phyloP scores from a whole-genome alignment of 2,797 vertebrate species.

The Rhinophrynus dorsalis region DNA sequence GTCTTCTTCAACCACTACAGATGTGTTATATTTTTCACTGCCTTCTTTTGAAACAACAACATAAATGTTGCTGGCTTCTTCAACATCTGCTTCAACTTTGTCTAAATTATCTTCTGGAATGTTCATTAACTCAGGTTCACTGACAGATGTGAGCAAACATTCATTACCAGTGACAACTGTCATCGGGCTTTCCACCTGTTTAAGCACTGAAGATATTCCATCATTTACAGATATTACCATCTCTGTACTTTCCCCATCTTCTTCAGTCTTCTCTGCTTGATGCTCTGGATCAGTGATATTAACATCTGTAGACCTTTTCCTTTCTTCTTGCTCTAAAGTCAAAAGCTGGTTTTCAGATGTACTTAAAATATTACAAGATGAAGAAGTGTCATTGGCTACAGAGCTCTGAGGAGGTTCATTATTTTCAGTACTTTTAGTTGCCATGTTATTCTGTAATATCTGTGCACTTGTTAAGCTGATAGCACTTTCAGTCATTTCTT shows the following conservation, averaged over 20 bases:
- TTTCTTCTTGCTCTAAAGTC: slow-evolving; percentile 32
- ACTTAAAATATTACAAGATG: neutral
- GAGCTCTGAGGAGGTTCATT: neutral
- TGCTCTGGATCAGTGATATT: neutral
- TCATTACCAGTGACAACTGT: slow-evolving; percentile 37
- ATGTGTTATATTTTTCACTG: neutral
- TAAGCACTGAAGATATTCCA: neutral
- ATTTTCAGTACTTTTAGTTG: slow-evolving; percentile 6
- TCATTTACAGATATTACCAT: neutral
- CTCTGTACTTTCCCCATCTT: neutral
- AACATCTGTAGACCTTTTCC: neutral
- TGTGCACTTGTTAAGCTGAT: slow-evolving; percentile 37
- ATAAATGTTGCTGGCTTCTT: neutral
- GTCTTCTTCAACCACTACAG: too few species aligned
- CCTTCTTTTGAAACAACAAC: slow-evolving; percentile 3
- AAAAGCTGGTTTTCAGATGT: rapidly evolving
- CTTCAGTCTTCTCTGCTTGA: slow-evolving; percentile 5
- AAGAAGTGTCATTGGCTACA: neutral
- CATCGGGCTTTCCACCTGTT: slow-evolving; percentile 25
- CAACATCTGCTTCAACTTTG: neutral
- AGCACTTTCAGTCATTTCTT: slow-evolving; percentile 38
- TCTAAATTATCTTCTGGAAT: slow-evolving; percentile 8
- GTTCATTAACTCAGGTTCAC: slow-evolving; percentile 28
- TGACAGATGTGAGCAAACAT: slow-evolving; percentile 1
- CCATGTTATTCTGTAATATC: slow-evolving; percentile 40